Percentiles rank a stretch among this genome's conserved stretches.
Evolutionary conservation across 2,797 vertebrate genomes (phyloP).

Genomic region (Pampus argenteus): DNA sequence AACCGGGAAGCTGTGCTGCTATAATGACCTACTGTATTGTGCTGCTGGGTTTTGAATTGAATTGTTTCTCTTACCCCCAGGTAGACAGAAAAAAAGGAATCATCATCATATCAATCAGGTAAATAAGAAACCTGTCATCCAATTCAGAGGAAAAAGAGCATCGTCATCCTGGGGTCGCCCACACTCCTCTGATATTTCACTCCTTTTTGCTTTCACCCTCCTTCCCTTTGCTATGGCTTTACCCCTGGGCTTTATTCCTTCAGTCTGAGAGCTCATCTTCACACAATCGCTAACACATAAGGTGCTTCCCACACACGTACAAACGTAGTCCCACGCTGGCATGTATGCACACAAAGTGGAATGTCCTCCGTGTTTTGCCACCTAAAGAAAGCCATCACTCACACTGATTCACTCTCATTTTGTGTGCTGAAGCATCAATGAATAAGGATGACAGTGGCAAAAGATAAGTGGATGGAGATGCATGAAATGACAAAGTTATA

Average conservation of each 20-base stretch:
- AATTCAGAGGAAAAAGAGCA: conserved; percentile 47
- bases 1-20: conserved; percentile 48
- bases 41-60: conserved; percentile 44
- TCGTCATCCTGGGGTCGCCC: conserved; percentile 59
- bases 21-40: conserved; percentile 48
- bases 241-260: conserved; percentile 32
- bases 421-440: background rate
- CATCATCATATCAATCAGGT: conserved; percentile 61
- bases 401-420: conserved; percentile 10
- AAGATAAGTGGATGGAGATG: conserved; percentile 6
- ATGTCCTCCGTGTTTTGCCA: conserved; percentile 3
- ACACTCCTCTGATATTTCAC: conserved; percentile 52
- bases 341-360: conserved; percentile 17
- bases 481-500: conserved; percentile 16
- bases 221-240: conserved; percentile 8
- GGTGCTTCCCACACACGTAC: conserved; percentile 50
- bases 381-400: background rate
- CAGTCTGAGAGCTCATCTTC: conserved; percentile 27
- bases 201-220: conserved; percentile 27
- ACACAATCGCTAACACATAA: conserved; percentile 39
- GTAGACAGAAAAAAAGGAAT: conserved; percentile 38
- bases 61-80: conserved; percentile 49
- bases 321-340: conserved; percentile 19
- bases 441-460: background rate
- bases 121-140: conserved; percentile 61